These are phyloP conservation scores for Dendrolimus kikuchii DNA, from an alignment of 1,140 invertebrate genomes.

Conservation along the genomic window DNA sequence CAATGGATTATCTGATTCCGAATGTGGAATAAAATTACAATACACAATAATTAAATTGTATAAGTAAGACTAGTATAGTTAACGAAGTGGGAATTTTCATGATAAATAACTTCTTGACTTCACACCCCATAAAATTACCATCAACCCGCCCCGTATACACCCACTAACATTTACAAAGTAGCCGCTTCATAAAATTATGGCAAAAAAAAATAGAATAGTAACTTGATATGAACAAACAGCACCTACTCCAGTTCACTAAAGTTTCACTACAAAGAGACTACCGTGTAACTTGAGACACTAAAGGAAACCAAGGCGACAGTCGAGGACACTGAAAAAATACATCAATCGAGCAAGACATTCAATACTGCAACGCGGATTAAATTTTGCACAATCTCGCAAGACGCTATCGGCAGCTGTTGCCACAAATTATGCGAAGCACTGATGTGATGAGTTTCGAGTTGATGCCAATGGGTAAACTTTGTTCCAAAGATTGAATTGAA, in stretches of 20 bases:
- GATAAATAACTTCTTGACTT: conserved; percentile 16
- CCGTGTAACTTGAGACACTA: conserved; percentile 59
- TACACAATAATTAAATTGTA: too few relatives aligned
- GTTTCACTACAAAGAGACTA: conserved; percentile 51
- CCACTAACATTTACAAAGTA: conserved; percentile 29
- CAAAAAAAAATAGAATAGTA: conserved; percentile 31
- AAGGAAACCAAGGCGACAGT: conserved; percentile 60
- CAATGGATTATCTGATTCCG: too few relatives aligned
- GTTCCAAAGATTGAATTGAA: too few relatives aligned
- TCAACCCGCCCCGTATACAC: conserved; percentile 38
- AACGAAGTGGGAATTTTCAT: not conserved
- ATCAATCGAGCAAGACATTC: conserved; percentile 64
- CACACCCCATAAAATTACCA: conserved; percentile 29
- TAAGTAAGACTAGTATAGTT: too few relatives aligned
- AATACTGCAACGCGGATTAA: conserved; percentile 63
- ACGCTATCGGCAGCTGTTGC: conserved; percentile 55
- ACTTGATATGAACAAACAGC: conserved; percentile 41
- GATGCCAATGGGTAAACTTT: conserved; percentile 27
- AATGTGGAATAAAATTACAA: too few relatives aligned
- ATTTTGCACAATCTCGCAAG: conserved; percentile 60
- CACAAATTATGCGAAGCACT: conserved; percentile 46
- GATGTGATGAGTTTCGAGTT: conserved; percentile 40
- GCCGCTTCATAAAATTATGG: conserved; percentile 15
- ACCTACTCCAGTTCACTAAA: conserved; percentile 33
- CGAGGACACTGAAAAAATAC: conserved; percentile 54